These are phyloP conservation scores for Drosophila varians DNA, from an alignment of 1,140 invertebrate genomes.

Conservation along the genomic window DNA sequence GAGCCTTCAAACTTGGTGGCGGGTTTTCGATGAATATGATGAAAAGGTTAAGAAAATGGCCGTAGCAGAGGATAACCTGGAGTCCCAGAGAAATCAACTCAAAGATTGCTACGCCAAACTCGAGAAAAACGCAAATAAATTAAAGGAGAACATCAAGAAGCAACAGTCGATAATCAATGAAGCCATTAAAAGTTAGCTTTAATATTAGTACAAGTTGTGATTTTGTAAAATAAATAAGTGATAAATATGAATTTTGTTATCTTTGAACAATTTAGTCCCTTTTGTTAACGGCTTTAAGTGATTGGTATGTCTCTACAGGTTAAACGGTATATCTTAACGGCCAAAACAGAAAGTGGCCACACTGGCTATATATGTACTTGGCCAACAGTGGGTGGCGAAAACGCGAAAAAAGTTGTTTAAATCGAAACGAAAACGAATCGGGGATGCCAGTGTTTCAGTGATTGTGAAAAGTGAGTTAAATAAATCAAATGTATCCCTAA, in stretches of 20 bases:
- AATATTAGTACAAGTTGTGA: neutral
- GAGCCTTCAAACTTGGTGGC: slow-evolving; percentile 54
- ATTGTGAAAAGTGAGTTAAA: slow-evolving; percentile 57
- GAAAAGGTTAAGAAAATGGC: slow-evolving; percentile 52
- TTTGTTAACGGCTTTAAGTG: neutral
- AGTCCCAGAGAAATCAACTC: slow-evolving; percentile 36
- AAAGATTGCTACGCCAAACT: slow-evolving; percentile 44
- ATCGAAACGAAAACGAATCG: slow-evolving; percentile 38
- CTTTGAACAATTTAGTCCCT: neutral
- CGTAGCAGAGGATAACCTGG: slow-evolving; percentile 34
- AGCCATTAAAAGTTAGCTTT: slow-evolving; percentile 23
- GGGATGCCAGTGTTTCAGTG: slow-evolving; percentile 52
- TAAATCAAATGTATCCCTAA: slow-evolving; percentile 11
- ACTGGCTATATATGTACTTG: slow-evolving; percentile 1
- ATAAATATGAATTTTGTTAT: neutral
- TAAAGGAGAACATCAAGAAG: slow-evolving; percentile 45
- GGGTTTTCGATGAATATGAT: slow-evolving; percentile 65
- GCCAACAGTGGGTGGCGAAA: slow-evolving; percentile 38
- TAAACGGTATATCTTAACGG: neutral
- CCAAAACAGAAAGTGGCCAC: neutral
- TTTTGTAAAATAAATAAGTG: neutral
- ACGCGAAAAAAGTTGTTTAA: slow-evolving; percentile 43
- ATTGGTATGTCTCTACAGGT: neutral
- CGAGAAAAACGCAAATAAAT: slow-evolving; percentile 42
- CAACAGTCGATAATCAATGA: slow-evolving; percentile 55